Percentiles rank a stretch among this genome's conserved stretches.
Evolutionary conservation across 2,113 vertebrate species (phyloP).

Genomic region (Strix aluco): DNA sequence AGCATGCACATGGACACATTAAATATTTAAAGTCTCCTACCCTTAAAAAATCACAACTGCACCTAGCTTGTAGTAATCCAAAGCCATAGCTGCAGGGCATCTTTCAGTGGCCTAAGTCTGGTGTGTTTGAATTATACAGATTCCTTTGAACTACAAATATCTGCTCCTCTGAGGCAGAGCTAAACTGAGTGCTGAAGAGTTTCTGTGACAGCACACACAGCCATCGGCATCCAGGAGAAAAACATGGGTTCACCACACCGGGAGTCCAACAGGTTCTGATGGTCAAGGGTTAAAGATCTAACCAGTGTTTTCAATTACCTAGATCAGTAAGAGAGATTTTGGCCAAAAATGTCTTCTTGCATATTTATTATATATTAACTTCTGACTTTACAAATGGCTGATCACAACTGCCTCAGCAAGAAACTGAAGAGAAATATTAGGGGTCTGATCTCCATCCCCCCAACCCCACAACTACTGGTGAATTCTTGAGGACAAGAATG

Average conservation of each 20-base stretch:
- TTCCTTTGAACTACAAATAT: neutral
- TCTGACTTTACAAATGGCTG: neutral
- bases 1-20: neutral
- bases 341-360: neutral
- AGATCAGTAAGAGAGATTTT: neutral
- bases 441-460: rapidly evolving
- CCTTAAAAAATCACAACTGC: neutral
- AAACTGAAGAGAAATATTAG: neutral
- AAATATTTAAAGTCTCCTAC: neutral
- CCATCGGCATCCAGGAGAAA: neutral
- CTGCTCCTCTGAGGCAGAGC: neutral
- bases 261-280: neutral
- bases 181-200: neutral
- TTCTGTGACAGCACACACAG: neutral
- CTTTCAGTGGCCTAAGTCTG: neutral
- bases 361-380: neutral
- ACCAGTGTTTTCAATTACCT: neutral
- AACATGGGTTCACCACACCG: neutral
- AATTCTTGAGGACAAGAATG: neutral
- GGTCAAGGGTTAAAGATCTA: neutral
- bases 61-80: neutral
- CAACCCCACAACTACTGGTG: neutral
- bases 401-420: neutral
- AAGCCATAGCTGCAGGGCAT: neutral
- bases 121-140: neutral